Base-by-base conservation (phyloP, 2,113 vertebrate species). In the Herpailurus yagouaroundi region DNA sequence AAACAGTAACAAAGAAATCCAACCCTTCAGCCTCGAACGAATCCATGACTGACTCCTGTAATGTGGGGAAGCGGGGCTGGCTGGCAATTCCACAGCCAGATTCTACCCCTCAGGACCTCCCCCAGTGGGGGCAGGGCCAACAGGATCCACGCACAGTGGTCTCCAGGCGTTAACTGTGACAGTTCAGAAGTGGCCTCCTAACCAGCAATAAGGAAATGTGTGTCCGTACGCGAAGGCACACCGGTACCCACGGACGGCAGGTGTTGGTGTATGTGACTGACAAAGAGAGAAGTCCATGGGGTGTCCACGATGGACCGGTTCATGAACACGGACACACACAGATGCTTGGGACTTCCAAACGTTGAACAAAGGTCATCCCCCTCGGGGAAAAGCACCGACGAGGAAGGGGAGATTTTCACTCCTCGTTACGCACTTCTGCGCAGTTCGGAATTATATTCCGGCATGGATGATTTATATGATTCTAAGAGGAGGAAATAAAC, bases 381-480 rank as follows among this genome's bases (percentile, higher is more conserved):
- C 8, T 57, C 7, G 55, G 3, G 64, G 79, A 73, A 63, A 84
- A 45, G 57, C 4, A 1, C 25, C 25, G 25, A 11, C 3, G 57
- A 7, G 0, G 27, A 10, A 45, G 45, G 7, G 69, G n/a, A 50
- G 52, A 31, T 2, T 31, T n/a, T 50, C 45, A 5, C 19, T 16
- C 25, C 31, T 31, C 10, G 4, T 41, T 11, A 1, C 0, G 0
- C 3, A 10, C 15, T 41, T 60, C n/a, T 2, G 7, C 1, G 0
- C 4, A 7, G 41, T 18, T 33, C 23, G n/a, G 10, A 21, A 19
- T 14, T 68, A 23, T 27, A 38, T 52, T 50, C 0, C 0, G 60
- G 52, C 10, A 0, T 0, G 1, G 12, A 1, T 29, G 55, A 27
- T 13, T 7, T 16, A 10, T 2, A 9, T 1, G 16, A 60, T 25